Evolutionary conservation across 2,888 invertebrate species (phyloP), one percentile per base, ranked within the genome.

Genomic region (Penaeus monodon): DNA sequence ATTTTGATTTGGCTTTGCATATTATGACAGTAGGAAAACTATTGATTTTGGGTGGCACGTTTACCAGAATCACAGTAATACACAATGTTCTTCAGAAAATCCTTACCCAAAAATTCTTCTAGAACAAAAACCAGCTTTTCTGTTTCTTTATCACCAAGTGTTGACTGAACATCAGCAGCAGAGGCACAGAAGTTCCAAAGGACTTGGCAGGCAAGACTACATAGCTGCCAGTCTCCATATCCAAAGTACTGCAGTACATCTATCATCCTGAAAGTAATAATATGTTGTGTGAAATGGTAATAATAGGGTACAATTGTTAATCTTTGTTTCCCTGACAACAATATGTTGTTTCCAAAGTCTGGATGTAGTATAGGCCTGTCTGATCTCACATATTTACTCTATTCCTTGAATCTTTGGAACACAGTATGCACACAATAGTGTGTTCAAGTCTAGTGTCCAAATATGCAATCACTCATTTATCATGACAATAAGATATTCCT

Each of bases 171-270:
- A 77, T 90, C 88, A 8, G 84, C 88, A 2, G 89, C 86, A 10
- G 89, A 89, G 33, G 90, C 90, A 88, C 94, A 94, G 91, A 94
- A 95, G 92, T 96, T 96, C 95, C 96, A 96, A 84, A 96, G 92
- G 8, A 95, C 95, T 93, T 95, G 94, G 93, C 97, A 96, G 27
- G 96, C 94, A 88, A 96, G 94, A 85, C 94, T 94, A 14, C 95
- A 94, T 88, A 96, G 92, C 89, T 94, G 93, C 95, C 95, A 96
- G 92, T 96, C 95, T 86, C 93, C 93, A 90, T 94, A 94, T 20
- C 94, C 94, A 90, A 94, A 93, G 84, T 93, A 93, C 74, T 93
- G 93, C 82, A 96, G 91, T 81, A 95, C 93, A 70, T 93, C 93
- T 14, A 94, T 92, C 88, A 94, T 91, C 90, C 93, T 94, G 91